These are phyloP conservation scores for Andrena dorsata DNA, from an alignment of 2,888 invertebrate species.

Conservation along the genomic window DNA sequence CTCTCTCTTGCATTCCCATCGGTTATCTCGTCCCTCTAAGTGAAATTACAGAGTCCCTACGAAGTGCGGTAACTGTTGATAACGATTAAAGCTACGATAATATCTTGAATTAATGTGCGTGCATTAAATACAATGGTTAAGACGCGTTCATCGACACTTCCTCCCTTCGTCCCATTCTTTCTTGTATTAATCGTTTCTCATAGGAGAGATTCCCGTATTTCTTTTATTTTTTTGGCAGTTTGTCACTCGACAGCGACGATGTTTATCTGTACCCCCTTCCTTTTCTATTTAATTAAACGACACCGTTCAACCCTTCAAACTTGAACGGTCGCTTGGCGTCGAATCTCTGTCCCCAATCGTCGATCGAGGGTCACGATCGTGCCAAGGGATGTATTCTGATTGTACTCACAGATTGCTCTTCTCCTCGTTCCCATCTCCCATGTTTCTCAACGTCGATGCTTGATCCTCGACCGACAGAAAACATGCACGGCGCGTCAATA, in stretches of 20 bases:
- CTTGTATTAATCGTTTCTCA: constrained; percentile 69
- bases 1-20: constrained; percentile 36
- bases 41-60: constrained; percentile 82
- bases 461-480: constrained; percentile 35
- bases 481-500: constrained; percentile 30
- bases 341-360: constrained; percentile 35
- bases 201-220: constrained; percentile 61
- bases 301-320: constrained; percentile 1
- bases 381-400: not conserved
- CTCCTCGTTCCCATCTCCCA: not conserved
- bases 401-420: constrained; percentile 5
- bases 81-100: constrained; percentile 84
- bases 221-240: constrained; percentile 42
- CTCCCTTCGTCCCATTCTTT: constrained; percentile 36
- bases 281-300: constrained; percentile 6
- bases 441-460: not conserved
- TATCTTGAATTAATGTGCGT: constrained; percentile 83
- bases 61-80: constrained; percentile 83
- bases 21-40: constrained; percentile 70
- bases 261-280: constrained; percentile 14
- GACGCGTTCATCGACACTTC: constrained; percentile 65
- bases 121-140: constrained; percentile 79
- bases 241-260: constrained; percentile 17
- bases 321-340: constrained; percentile 1
- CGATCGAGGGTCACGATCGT: constrained; percentile 34